Evolutionary conservation across 2,888 invertebrate genomes (phyloP).

Genomic region (Diloba caeruleocephala): DNA sequence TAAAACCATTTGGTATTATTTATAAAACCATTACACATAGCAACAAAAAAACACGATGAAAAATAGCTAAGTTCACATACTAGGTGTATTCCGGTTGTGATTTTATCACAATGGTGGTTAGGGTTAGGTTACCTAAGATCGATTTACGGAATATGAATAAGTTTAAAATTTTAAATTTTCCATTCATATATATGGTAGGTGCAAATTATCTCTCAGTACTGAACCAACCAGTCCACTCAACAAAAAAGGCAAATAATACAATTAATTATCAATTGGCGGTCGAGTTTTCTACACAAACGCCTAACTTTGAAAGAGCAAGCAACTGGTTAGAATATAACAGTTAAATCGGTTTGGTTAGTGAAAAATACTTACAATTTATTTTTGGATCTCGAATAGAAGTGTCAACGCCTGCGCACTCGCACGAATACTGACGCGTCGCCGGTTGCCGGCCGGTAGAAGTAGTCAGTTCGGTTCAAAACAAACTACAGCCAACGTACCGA

Average conservation of each 20-base stretch:
- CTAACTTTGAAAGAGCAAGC: not conserved
- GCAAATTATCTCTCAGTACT: not conserved
- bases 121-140: no score
- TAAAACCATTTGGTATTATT: no score
- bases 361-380: slow-evolving; percentile 3
- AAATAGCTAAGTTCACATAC: no score
- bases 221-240: not conserved
- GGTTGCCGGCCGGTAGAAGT: slow-evolving; percentile 10
- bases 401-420: slow-evolving; percentile 1
- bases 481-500: not conserved
- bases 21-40: no score
- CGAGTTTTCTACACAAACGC: not conserved
- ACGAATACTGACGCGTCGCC: slow-evolving; percentile 2
- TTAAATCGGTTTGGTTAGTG: not conserved
- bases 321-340: not conserved
- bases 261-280: not conserved
- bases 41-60: no score
- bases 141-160: no score
- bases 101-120: no score
- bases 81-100: no score
- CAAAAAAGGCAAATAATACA: not conserved
- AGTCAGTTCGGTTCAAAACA: slow-evolving; percentile 7
- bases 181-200: no score
- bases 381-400: not conserved
- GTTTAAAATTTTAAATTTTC: no score